Percentiles rank a stretch among this genome's conserved stretches.
phyloP scores from a whole-genome alignment of 35 echinoderm and acorn worm species.

The Heliocidaris tuberculata region DNA sequence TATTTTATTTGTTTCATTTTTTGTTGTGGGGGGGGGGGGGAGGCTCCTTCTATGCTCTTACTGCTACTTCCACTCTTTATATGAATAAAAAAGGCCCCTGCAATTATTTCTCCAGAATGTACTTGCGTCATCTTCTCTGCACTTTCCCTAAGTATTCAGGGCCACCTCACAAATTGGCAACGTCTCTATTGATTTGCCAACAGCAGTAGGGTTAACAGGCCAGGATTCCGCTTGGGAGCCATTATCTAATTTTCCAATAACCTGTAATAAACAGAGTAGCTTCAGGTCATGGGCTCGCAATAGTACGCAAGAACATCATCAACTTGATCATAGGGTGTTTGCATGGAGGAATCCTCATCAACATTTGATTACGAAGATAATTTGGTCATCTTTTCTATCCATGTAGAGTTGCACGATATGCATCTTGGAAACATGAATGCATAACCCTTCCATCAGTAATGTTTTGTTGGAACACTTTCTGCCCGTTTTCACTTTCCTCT shows the following conservation, averaged over 20 bases:
- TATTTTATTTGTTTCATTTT: too few relatives aligned
- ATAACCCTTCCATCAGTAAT: too few relatives aligned
- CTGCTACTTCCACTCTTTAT: too few relatives aligned
- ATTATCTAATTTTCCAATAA: conserved; percentile 43
- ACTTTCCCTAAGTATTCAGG: not conserved
- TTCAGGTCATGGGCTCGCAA: not conserved
- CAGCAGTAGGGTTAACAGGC: not conserved
- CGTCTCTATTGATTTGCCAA: conserved; percentile 15
- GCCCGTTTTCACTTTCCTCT: too few relatives aligned
- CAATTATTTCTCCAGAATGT: not conserved
- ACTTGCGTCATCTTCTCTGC: not conserved
- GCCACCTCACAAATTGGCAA: not conserved
- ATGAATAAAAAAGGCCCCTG: not conserved
- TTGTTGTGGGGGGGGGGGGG: too few relatives aligned
- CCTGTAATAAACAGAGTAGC: conserved; percentile 7
- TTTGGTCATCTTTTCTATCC: not conserved
- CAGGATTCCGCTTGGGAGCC: not conserved
- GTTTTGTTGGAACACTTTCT: too few relatives aligned
- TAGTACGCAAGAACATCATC: not conserved
- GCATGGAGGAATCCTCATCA: not conserved
- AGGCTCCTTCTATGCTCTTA: too few relatives aligned
- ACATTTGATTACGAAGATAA: not conserved
- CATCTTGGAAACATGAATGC: too few relatives aligned
- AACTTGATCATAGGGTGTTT: not conserved
- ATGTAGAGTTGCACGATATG: too few relatives aligned